A percentile compares a stretch with the other conserved stretches of the same genome.
These are phyloP conservation scores for Pemphredon lugubris DNA, from an alignment of 2,888 invertebrate genomes.

Conservation along the genomic window DNA sequence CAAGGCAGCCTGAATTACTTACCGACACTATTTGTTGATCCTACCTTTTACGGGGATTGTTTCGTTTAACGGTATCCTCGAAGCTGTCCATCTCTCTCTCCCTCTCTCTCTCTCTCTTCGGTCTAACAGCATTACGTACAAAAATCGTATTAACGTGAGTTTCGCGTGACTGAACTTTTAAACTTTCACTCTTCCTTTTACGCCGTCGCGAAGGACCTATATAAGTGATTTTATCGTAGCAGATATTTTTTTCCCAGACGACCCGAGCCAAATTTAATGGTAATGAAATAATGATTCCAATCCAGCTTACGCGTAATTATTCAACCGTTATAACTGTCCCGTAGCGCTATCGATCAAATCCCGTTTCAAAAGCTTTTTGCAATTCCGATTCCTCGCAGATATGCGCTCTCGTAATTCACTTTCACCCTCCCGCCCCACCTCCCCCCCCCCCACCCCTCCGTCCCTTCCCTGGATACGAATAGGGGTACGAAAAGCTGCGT, in stretches of 20 bases:
- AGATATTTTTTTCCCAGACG: background rate
- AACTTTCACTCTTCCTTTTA: too few species aligned
- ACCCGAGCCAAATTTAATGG: background rate
- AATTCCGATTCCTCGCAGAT: conserved; percentile 11
- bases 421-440: background rate
- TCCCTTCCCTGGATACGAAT: background rate
- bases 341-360: conserved; percentile 9
- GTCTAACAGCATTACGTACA: too few species aligned
- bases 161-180: too few species aligned
- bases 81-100: too few species aligned
- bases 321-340: background rate
- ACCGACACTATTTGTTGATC: conserved; percentile 26
- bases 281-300: background rate
- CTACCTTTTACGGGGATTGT: conserved; percentile 8
- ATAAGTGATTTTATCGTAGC: background rate
- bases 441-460: too few species aligned
- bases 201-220: too few species aligned
- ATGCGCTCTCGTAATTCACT: conserved; percentile 11
- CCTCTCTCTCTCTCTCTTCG: too few species aligned
- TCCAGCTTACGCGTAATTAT: background rate
- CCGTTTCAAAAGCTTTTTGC: conserved; percentile 11
- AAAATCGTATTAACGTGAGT: too few species aligned
- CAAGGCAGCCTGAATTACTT: conserved; percentile 30
- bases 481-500: conserved; percentile 1
- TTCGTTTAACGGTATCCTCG: background rate